Conservation (phyloP, 2,113 vertebrate genomes). For the Myanophis thanlyinensis region DNA sequence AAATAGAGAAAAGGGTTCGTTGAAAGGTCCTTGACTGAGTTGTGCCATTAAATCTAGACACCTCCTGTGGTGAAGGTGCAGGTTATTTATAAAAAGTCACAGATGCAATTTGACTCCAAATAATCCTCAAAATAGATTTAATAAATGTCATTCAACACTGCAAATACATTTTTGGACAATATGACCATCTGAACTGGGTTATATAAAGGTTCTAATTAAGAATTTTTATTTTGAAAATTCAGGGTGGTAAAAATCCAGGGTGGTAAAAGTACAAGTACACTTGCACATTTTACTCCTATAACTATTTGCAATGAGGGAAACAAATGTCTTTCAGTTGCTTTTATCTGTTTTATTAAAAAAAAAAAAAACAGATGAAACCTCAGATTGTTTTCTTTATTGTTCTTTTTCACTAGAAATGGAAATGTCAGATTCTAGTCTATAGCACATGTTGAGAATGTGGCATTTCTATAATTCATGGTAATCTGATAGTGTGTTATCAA, state of each 20-base stretch:
- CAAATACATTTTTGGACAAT: background rate
- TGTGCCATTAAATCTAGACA: background rate
- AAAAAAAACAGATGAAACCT: background rate
- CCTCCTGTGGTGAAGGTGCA: background rate
- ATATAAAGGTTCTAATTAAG: background rate
- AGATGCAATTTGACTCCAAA: background rate
- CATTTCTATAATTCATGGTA: background rate
- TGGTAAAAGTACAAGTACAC: background rate
- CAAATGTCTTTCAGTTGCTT: background rate
- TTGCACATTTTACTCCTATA: background rate
- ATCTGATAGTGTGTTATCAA: background rate
- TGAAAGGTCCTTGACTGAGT: background rate
- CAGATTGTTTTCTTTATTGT: background rate
- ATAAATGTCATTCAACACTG: background rate
- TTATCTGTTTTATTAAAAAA: background rate
- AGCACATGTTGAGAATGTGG: background rate
- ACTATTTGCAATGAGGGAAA: background rate
- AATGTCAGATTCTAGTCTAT: background rate
- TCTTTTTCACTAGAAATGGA: background rate
- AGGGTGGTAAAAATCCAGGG: background rate
- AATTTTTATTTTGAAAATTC: background rate
- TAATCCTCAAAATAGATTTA: background rate
- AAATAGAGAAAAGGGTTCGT: background rate
- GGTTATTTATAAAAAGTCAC: background rate
- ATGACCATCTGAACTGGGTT: background rate